Evolutionary conservation across 2,797 vertebrate genomes (phyloP).

Genomic region (Hippocampus kuda): DNA sequence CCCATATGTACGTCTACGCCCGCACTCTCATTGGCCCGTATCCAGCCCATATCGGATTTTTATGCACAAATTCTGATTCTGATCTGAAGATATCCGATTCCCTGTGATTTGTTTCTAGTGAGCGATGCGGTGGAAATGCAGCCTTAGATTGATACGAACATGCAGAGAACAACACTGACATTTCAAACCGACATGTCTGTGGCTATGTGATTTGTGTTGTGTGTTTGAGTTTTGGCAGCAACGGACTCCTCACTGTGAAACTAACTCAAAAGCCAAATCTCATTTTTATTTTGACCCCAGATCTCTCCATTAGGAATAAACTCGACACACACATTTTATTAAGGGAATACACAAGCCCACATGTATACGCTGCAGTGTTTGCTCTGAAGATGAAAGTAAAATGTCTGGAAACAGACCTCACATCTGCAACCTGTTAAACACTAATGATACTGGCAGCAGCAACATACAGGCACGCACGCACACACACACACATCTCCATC

Average conservation of each 20-base stretch:
- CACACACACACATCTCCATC: conserved; percentile 13
- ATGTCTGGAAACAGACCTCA: conserved; percentile 53
- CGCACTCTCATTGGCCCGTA: too few relatives aligned
- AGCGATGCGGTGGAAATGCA: neutral
- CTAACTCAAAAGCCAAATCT: neutral
- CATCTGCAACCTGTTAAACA: conserved; percentile 70
- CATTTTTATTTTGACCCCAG: conserved; percentile 11
- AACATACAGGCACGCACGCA: conserved; percentile 13
- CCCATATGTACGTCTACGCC: too few relatives aligned
- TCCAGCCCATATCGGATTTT: too few relatives aligned
- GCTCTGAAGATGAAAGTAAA: conserved; percentile 45
- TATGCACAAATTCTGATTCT: neutral
- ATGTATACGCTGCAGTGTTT: conserved; percentile 22
- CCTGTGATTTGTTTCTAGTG: neutral
- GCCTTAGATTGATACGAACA: neutral
- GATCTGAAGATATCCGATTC: neutral
- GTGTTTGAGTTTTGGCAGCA: neutral
- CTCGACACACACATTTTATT: conserved; percentile 5
- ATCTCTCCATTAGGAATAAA: conserved; percentile 9
- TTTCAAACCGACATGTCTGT: neutral
- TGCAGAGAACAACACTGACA: neutral
- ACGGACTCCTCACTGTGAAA: neutral
- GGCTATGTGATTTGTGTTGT: neutral
- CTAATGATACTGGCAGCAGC: conserved; percentile 51
- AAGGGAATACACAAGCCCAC: conserved; percentile 14